Evolutionary conservation across 2,888 invertebrate genomes (phyloP).

Genomic region (Scaptomyza cyrtandrae): DNA sequence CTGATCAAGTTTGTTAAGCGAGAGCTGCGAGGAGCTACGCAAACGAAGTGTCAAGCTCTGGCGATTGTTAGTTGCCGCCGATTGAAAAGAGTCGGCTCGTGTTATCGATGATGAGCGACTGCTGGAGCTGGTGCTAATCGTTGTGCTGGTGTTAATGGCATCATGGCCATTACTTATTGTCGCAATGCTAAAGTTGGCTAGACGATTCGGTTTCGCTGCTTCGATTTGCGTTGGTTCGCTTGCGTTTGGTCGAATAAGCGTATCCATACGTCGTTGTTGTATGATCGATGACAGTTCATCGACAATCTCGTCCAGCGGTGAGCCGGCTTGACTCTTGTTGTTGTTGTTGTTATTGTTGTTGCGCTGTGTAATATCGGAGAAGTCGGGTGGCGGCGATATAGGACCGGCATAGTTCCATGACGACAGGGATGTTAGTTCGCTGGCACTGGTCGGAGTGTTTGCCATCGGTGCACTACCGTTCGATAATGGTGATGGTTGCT

Average conservation of each 20-base stretch:
- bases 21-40: conserved; percentile 83
- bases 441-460: conserved; percentile 58
- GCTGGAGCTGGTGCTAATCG: conserved; percentile 3
- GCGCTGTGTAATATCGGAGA: conserved; percentile 70
- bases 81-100: conserved; percentile 83
- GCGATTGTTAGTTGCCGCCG: conserved; percentile 9
- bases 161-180: conserved; percentile 31
- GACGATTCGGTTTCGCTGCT: conserved; percentile 78
- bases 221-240: conserved; percentile 70
- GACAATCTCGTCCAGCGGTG: conserved; percentile 79
- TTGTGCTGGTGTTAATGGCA: not conserved
- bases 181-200: conserved; percentile 81
- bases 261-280: conserved; percentile 76
- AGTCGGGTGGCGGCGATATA: conserved; percentile 83
- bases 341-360: conserved; percentile 36
- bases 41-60: conserved; percentile 21
- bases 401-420: conserved; percentile 83
- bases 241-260: conserved; percentile 65
- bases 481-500: conserved; percentile 16
- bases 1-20: conserved; percentile 73
- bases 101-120: conserved; percentile 44
- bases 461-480: conserved; percentile 11
- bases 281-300: conserved; percentile 78
- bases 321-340: conserved; percentile 33
- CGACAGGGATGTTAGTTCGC: conserved; percentile 64